Conservation (phyloP, 2,888 invertebrate genomes). For the Eristalis arbustorum region DNA sequence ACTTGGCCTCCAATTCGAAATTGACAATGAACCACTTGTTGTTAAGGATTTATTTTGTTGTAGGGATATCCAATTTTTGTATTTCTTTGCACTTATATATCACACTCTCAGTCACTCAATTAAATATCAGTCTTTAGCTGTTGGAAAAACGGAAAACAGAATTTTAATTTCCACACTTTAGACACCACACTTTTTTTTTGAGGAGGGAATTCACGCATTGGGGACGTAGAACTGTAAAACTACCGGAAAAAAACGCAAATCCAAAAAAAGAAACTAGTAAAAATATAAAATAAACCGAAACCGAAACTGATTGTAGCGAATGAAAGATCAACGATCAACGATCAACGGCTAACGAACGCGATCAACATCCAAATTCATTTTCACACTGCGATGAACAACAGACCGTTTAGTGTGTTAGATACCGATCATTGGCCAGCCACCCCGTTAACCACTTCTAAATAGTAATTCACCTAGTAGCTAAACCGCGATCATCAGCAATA, state of each 20-base stretch:
- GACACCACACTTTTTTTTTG: background rate
- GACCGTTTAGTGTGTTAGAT: slow-evolving; percentile 64
- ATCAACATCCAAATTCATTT: slow-evolving; percentile 66
- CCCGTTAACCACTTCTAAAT: slow-evolving; percentile 60
- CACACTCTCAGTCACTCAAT: background rate
- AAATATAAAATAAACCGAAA: background rate
- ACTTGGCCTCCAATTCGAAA: slow-evolving; percentile 71
- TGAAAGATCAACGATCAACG: background rate
- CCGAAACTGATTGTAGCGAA: background rate
- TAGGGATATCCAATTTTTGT: slow-evolving; percentile 14
- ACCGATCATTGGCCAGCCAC: slow-evolving; percentile 53
- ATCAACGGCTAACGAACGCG: background rate
- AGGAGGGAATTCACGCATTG: background rate
- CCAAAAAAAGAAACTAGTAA: background rate
- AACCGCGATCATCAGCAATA: slow-evolving; percentile 48
- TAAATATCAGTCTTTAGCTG: background rate
- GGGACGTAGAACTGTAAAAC: background rate
- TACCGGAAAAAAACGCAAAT: background rate
- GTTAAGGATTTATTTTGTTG: background rate
- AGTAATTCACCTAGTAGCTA: slow-evolving; percentile 46
- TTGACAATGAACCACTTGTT: slow-evolving; percentile 27
- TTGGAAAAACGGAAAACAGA: background rate
- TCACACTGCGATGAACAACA: slow-evolving; percentile 61
- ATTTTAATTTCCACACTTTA: too few species aligned
- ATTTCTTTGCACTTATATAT: background rate